Conservation (phyloP, 2,113 vertebrate species). For the Camelus bactrianus region DNA sequence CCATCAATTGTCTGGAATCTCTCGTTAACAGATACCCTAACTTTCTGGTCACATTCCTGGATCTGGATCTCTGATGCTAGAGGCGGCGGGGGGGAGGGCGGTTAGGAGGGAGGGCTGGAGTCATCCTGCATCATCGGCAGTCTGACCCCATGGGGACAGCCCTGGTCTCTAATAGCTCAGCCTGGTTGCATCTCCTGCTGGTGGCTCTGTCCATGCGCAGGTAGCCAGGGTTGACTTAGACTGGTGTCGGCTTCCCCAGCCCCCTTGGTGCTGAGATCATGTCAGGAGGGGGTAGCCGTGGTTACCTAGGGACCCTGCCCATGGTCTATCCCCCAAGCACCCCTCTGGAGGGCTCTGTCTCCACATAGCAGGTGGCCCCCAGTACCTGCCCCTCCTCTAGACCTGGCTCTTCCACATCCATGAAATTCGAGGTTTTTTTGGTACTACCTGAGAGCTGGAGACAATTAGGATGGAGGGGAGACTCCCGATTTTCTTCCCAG, state of each 20-base stretch:
- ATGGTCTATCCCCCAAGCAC: fast-evolving
- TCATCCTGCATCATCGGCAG: neutral
- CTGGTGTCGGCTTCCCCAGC: neutral
- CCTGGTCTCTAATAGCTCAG: neutral
- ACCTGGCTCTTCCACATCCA: neutral
- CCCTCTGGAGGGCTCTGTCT: neutral
- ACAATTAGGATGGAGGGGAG: neutral
- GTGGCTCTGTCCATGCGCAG: neutral
- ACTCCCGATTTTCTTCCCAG: neutral
- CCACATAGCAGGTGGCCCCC: neutral
- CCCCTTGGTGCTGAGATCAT: neutral
- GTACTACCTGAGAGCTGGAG: neutral
- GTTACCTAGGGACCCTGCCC: too few species aligned
- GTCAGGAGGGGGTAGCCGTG: neutral
- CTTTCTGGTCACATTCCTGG: neutral
- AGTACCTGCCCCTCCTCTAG: neutral
- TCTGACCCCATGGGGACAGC: too few species aligned
- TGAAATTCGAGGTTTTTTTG: neutral
- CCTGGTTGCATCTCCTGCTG: neutral
- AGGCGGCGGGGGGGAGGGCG: too few species aligned
- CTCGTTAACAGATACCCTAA: neutral
- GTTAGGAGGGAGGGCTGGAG: neutral
- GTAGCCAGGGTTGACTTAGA: neutral
- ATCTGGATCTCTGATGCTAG: neutral
- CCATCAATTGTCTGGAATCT: neutral